Percentiles rank a stretch among this genome's conserved stretches.
Conservation (phyloP, 1,140 invertebrate species). For the honey bee (Apis mellifera) region DNA sequence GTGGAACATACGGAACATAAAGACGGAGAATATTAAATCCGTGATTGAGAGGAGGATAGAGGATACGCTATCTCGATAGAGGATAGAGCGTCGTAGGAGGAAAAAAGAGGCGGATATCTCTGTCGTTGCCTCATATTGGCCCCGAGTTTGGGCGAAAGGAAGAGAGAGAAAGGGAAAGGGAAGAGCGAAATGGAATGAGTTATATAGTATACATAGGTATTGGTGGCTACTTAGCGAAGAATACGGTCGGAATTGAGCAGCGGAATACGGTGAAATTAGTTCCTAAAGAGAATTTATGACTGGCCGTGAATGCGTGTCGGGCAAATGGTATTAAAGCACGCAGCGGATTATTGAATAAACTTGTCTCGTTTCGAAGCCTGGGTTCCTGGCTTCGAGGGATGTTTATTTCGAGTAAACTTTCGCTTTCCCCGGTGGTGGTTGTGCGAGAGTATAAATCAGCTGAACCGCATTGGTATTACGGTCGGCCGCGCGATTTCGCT, state of each 20-base stretch:
- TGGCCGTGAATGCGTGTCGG: neutral
- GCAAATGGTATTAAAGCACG: neutral
- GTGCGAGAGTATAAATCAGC: too few relatives aligned
- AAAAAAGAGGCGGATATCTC: neutral
- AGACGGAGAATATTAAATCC: neutral
- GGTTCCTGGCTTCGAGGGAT: too few relatives aligned
- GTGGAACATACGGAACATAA: neutral
- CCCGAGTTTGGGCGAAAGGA: neutral
- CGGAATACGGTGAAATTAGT: constrained; percentile 32
- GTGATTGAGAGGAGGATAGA: neutral
- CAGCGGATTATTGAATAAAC: neutral
- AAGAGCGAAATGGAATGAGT: neutral
- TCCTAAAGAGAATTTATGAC: constrained; percentile 27
- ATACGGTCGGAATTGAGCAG: neutral
- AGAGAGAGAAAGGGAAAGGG: neutral
- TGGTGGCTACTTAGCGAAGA: constrained; percentile 1
- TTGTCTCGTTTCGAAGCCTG: neutral
- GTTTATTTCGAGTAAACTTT: too few relatives aligned
- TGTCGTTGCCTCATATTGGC: constrained; percentile 7
- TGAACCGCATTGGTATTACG: too few relatives aligned
- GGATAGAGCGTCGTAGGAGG: neutral
- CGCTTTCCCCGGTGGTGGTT: too few relatives aligned
- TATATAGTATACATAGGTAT: neutral
- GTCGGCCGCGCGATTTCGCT: neutral
- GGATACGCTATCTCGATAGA: neutral